These are phyloP conservation scores for Excalfactoria chinensis DNA, from an alignment of 2,113 vertebrate species.

Conservation along the genomic window DNA sequence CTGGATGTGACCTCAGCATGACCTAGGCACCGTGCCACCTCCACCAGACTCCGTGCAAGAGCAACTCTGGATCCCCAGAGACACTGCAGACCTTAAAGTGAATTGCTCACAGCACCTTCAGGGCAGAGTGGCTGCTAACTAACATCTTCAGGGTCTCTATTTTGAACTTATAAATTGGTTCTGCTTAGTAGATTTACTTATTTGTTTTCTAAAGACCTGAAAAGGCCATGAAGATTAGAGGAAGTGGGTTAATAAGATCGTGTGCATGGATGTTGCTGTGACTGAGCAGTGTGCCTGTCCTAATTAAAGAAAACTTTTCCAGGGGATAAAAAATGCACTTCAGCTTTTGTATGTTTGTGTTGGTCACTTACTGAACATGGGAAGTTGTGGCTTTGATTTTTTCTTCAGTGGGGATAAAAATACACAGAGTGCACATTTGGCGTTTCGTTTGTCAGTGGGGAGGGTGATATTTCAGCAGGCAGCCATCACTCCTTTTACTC, in stretches of 20 bases:
- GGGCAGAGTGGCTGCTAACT: neutral
- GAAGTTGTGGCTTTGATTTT: conserved; percentile 49
- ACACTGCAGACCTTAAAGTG: neutral
- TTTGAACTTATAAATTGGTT: neutral
- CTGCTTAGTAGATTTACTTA: neutral
- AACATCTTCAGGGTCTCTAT: neutral
- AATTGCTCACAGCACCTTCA: neutral
- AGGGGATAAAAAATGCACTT: conserved; percentile 39
- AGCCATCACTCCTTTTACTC: neutral
- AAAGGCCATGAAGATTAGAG: neutral
- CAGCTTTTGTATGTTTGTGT: neutral
- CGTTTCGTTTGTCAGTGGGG: neutral
- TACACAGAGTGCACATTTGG: neutral
- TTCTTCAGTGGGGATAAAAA: conserved; percentile 44
- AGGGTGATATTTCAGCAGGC: neutral
- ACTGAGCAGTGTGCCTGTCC: conserved; percentile 29
- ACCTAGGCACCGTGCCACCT: neutral
- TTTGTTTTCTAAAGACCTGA: neutral
- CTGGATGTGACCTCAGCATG: neutral
- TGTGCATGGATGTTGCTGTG: neutral
- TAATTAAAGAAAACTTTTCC: conserved; percentile 61
- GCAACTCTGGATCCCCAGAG: neutral
- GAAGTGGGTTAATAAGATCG: conserved; percentile 21
- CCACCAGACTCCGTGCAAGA: neutral
- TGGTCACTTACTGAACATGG: conserved; percentile 42